Conservation (phyloP, 2,113 vertebrate genomes). For the Rana temporaria region DNA sequence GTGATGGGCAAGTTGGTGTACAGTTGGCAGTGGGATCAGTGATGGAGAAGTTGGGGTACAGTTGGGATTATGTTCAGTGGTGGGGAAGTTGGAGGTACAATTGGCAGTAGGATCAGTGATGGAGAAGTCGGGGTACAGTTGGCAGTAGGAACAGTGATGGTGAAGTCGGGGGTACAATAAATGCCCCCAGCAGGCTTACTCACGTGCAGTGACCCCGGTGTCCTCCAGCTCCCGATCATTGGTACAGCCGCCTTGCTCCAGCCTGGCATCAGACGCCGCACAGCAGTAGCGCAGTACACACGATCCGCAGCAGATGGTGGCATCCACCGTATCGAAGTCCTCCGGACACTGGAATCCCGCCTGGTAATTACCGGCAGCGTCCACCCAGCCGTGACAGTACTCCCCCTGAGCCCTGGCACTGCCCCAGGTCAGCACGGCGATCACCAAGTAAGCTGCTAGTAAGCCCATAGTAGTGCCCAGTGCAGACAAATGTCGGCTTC, state of each 20-base stretch:
- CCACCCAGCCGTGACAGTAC: slow-evolving; percentile 96
- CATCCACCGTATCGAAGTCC: slow-evolving; percentile 89
- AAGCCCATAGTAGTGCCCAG: slow-evolving; percentile 64
- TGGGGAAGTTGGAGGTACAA: too few relatives aligned
- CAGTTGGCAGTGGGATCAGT: too few relatives aligned
- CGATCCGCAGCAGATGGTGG: slow-evolving; percentile 94
- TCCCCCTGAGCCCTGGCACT: slow-evolving; percentile 82
- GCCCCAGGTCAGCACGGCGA: slow-evolving; percentile 79
- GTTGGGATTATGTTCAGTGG: too few relatives aligned
- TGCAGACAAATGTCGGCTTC: too few relatives aligned
- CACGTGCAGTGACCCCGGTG: slow-evolving; percentile 84
- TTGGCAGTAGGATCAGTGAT: too few relatives aligned
- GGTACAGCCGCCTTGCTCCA: slow-evolving; percentile 92
- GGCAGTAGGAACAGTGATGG: background rate
- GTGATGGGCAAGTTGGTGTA: too few relatives aligned
- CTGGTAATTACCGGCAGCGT: slow-evolving; percentile 84
- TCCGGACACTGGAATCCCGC: slow-evolving; percentile 96
- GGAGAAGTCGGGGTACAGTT: too few relatives aligned
- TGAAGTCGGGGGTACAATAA: background rate
- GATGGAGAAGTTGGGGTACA: too few relatives aligned
- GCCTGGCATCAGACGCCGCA: slow-evolving; percentile 85
- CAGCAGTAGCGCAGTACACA: slow-evolving; percentile 94
- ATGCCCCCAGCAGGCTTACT: slow-evolving; percentile 61
- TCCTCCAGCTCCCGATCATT: slow-evolving; percentile 84
- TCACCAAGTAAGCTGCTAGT: slow-evolving; percentile 75